Base-by-base conservation (phyloP, 2,113 vertebrate genomes). In the Helogale parvula region DNA sequence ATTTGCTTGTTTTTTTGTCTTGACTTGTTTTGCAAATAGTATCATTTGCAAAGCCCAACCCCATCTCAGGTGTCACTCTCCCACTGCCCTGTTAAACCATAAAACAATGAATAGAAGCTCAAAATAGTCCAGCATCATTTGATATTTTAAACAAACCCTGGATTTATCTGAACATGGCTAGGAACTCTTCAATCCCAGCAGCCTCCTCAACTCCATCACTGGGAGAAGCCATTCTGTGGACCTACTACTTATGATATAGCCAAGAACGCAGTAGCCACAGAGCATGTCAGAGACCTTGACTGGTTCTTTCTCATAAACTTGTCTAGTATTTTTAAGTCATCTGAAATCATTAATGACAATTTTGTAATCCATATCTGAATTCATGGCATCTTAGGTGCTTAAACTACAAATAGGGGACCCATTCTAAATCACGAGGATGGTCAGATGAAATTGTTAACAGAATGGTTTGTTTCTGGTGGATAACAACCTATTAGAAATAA, bases 401-500 rank as follows among this genome's bases (percentile, higher is more conserved):
- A 27, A 47, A 17, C 13, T 77, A 77, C n/a, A 41, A 74, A n/a
- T 74, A 19, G 16, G 23, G 12, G 41, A 69, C 60, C 88, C 35
- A 27, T 31, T 71, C 45, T 95, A 72, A 93, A 41, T 54, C 80
- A 74, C n/a, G 35, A 14, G 87, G 88, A 94, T 35, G 96, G 97
- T 93, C 90, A 88, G 50, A 71, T 72, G 45, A 97, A 60, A 71
- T 80, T 92, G 91, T 95, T 97, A 94, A 96, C 65, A 85, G 86
- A 82, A 94, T 84, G 31, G 45, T 92, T 16, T 60, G 25, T 50
- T 65, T 50, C 79, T 88, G n/a, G 65, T 60, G 60, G 83, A 71
- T 94, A 98, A 97, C 52, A 90, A 80, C 94, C 41, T 94, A 69
- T 77, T 95, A 81, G 71, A 98, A 94, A 63, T 41, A 96, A 98